Base-by-base conservation (phyloP, 2,888 invertebrate genomes). In the Synergus laeviventris region DNA sequence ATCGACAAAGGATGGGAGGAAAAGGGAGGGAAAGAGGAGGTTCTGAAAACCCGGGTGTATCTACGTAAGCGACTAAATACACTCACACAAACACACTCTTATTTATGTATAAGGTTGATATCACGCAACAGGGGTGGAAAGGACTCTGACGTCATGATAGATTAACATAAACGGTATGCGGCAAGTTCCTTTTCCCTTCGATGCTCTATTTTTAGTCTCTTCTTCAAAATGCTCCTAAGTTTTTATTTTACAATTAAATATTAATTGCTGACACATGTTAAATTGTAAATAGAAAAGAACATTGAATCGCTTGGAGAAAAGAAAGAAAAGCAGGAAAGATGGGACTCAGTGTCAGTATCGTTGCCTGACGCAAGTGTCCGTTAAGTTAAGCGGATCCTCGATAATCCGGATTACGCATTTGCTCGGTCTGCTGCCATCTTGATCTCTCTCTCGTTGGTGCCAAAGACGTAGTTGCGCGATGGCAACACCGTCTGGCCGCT, bases 351-450 rank as follows among this genome's bases (percentile, higher is more conserved):
- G 76, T 76, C 83, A 85, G 86, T 89, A 89, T 89, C 87, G 87
- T 84, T 88, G 83, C 81, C 79, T 84, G 84, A 83, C 87, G 87
- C 90, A 90, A 90, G 90, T 90, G 90, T 90, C 88, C 89, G 85
- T 85, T 87, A 84, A 87, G 86, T 87, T 90, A 90, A 90, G 90
- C 89, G 90, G 90, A 90, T 90, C 88, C 86, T 84, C 87, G 87
- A 89, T 90, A 90, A 90, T 90, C 89, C 90, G 90, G 90, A 90
- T 90, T 90, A 90, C 87, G 89, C 86, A 88, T 89, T 90, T 90
- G 88, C 88, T 84, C 83, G 85, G 86, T 86, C 86, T 81, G 85
- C 85, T 87, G 86, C 86, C 87, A 88, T 88, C 87, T 87, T 87
- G 87, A 89, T 90, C 89, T 88, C 84, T 88, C 84, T 78, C 80